phyloP scores from a whole-genome alignment of 1,140 invertebrate species.

The Scaptomyza hsui region DNA sequence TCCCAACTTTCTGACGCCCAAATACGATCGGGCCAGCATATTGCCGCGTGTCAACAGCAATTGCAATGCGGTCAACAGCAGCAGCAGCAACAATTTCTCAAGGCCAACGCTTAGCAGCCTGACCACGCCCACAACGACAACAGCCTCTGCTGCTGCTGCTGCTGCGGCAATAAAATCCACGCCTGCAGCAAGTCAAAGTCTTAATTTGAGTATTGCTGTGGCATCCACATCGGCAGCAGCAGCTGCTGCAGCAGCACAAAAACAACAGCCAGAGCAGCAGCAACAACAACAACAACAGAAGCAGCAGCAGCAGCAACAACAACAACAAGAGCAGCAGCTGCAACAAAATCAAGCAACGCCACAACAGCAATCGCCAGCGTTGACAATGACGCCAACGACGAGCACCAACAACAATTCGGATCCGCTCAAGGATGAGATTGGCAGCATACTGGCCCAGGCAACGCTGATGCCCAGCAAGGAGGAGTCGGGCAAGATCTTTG shows the following conservation, averaged over 20 bases:
- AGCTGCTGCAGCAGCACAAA: constrained; percentile 46
- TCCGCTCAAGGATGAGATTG: constrained; percentile 77
- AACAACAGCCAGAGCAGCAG: constrained; percentile 8
- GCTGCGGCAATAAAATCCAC: constrained; percentile 25
- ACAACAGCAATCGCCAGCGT: constrained; percentile 3
- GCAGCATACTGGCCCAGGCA: constrained; percentile 73
- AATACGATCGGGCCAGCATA: constrained; percentile 69
- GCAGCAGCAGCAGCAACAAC: constrained; percentile 32
- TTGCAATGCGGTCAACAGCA: constrained; percentile 22
- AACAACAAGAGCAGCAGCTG: constrained; percentile 36
- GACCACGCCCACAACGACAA: constrained; percentile 13
- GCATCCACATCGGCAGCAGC: constrained; percentile 62
- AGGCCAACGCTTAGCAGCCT: constrained; percentile 19
- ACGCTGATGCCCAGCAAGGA: constrained; percentile 84
- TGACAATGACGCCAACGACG: not conserved
- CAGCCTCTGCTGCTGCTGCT: constrained; percentile 14
- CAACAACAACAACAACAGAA: constrained; percentile 16
- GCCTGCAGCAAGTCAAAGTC: constrained; percentile 46
- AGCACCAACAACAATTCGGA: constrained; percentile 35
- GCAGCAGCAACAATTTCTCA: constrained; percentile 16
- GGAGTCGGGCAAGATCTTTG: constrained; percentile 84
- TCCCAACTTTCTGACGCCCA: constrained; percentile 80
- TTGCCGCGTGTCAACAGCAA: constrained; percentile 55
- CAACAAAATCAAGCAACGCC: not conserved
- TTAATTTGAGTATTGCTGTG: constrained; percentile 54